Evolutionary conservation across 2,797 vertebrate genomes (phyloP), one percentile per base, ranked within the genome.

Genomic region (Vespertilio murinus): DNA sequence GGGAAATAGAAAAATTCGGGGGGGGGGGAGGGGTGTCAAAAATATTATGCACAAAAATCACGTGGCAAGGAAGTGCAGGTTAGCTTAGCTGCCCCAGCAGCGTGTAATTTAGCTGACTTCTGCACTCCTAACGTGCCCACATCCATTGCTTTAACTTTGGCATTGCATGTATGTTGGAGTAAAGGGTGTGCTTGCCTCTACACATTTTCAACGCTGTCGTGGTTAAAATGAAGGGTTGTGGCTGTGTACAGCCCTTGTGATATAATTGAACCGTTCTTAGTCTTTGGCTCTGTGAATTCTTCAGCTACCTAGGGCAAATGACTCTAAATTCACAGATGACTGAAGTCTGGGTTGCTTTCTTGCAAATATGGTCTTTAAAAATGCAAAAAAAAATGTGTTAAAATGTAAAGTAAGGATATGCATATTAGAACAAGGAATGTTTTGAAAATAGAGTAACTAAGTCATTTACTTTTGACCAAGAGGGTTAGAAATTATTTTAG

Each of bases 401-500:
- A 81, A 84, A n/a, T 67, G 33, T 54, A 52, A 38, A 45, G 49
- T 45, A 88, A 25, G 74, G 33, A 73, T 45, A 42, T 89, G 52
- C 14, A 23, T 88, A 45, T 69, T 86, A 64, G 8, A 42, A 45
- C 17, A 75, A 69, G 40, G 18, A 77, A 73, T 47, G 14, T 71
- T 94, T 94, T 81, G 18, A 67, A 92, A 92, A 64, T 54, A 30
- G 8, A 30, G 8, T 91, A 65, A 33, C 49, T 82, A n/a, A 47
- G 20, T 69, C 20, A 35, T 52, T 85, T 47, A 33, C 61, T 93
- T 90, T 91, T 87, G 40, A 88, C 23, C 38, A 40, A 16, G 65
- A 85, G 70, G 12, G 3, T 70, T 91, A 70, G 47, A 52, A 49
- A 47, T 89, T 84, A 5, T 56, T 93, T 75, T 83, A 70, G 56